Conservation (phyloP, 2,113 vertebrate genomes). For the Cephalophus harveyi region DNA sequence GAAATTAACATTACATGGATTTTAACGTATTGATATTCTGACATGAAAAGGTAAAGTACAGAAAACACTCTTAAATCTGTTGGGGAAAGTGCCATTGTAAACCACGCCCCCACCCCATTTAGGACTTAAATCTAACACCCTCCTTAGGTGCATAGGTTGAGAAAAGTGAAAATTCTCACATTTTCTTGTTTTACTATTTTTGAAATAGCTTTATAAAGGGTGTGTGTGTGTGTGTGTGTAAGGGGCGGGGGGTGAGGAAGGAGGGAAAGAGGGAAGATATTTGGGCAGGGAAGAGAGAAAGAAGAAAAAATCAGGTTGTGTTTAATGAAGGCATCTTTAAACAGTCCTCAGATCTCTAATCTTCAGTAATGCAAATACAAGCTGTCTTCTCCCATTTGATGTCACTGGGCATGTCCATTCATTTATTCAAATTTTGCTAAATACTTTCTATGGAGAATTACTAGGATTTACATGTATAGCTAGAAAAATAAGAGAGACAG, state of each 20-base stretch:
- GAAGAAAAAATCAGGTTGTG: not conserved
- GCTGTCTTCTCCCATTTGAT: not conserved
- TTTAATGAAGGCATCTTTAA: not conserved
- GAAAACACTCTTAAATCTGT: slow-evolving; percentile 18
- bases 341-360: not conserved
- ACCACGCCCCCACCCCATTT: not conserved
- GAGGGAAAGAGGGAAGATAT: not conserved
- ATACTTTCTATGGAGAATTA: not conserved
- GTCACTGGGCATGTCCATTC: not conserved
- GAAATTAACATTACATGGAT: not conserved
- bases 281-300: not conserved
- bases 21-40: slow-evolving; percentile 7
- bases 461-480: not conserved
- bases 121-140: slow-evolving; percentile 37
- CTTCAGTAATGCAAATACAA: not conserved
- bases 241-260: not conserved
- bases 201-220: not conserved
- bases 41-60: slow-evolving; percentile 30
- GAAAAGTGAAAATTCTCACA: slow-evolving; percentile 31
- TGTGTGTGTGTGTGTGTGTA: not conserved
- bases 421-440: not conserved
- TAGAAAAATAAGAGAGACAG: not conserved
- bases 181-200: not conserved
- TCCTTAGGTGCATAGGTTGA: not conserved
- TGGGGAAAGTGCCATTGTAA: slow-evolving; percentile 21